Base-by-base conservation (phyloP, 2,888 invertebrate species). In the Tiliacea citrago region DNA sequence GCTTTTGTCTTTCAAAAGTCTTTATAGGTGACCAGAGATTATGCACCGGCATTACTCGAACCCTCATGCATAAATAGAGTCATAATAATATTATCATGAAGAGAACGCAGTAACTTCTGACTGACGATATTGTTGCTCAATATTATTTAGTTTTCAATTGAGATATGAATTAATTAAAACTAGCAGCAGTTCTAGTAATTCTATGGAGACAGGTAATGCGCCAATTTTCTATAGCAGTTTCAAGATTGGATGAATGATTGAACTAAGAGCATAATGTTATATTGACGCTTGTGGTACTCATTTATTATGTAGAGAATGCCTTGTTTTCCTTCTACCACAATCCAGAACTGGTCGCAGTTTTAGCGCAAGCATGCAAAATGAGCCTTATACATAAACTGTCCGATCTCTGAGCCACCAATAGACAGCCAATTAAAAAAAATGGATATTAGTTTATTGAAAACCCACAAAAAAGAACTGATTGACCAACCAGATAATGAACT, bases 141-240 rank as follows among this genome's bases (percentile, higher is more conserved):
- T 77, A 69, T 51, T 55, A 77, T 80, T 71, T 58, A 68, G 71
- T 74, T 82, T 83, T 82, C 82, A 79, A 86, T 82, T 72, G 35
- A 72, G 78, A 70, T 80, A 75, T 82, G 83, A 86, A 82, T 86
- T 86, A 83, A 83, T 86, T 77, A 77, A 82, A 66, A 65, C 74
- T 45, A 72, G 73, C 60, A 29, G 60, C 45, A 58, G 47, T 82
- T 77, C 63, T 45, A 66, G 53, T 77, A 76, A 71, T 79, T 74
- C 65, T 62, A 53, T 60, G 53, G 70, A 47, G 70, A 84, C 74
- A 75, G 45, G 62, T 82, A 75, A 68, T 79, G 61, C 63, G 71
- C 74, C 77, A 79, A 82, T 84, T 77, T 75, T 73, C 55, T 74
- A 47, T 65, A 75, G 66, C 51, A 21, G 55, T 72, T 35, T 67